Evolutionary conservation across 2,113 vertebrate species (phyloP).

Genomic region (Isurus oxyrinchus): DNA sequence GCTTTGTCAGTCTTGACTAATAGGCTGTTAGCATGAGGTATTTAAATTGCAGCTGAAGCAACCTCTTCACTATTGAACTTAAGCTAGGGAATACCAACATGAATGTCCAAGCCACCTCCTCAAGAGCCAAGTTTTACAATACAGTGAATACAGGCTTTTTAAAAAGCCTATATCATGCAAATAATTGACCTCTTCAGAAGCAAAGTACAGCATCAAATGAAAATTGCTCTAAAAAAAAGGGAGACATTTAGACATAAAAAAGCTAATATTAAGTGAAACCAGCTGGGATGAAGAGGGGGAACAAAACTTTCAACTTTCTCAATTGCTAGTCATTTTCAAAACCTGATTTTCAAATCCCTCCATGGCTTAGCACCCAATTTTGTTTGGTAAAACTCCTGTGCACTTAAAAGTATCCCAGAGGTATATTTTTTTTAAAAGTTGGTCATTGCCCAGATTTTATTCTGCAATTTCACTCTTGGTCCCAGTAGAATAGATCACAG

Average conservation of each 20-base stretch:
- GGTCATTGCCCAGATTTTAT: not conserved
- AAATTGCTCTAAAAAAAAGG: not conserved
- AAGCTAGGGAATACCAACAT: not conserved
- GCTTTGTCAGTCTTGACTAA: too few relatives aligned
- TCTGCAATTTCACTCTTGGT: not conserved
- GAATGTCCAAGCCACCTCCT: not conserved
- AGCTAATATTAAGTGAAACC: too few relatives aligned
- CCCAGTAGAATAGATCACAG: not conserved
- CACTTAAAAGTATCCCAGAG: too few relatives aligned
- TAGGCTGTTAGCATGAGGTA: not conserved
- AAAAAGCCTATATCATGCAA: not conserved
- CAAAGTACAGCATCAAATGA: not conserved
- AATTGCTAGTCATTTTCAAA: too few relatives aligned
- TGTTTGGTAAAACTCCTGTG: too few relatives aligned
- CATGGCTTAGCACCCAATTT: too few relatives aligned
- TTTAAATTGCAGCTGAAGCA: not conserved
- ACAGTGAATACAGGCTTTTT: not conserved
- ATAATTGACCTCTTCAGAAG: not conserved
- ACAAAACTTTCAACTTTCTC: too few relatives aligned
- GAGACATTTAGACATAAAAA: too few relatives aligned
- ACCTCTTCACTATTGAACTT: not conserved
- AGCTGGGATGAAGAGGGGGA: too few relatives aligned
- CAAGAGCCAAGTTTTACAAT: not conserved
- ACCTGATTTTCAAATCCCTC: too few relatives aligned
- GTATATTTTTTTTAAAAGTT: not conserved